Evolutionary conservation across 2,113 vertebrate species (phyloP).

Genomic region (human (Homo sapiens)): DNA sequence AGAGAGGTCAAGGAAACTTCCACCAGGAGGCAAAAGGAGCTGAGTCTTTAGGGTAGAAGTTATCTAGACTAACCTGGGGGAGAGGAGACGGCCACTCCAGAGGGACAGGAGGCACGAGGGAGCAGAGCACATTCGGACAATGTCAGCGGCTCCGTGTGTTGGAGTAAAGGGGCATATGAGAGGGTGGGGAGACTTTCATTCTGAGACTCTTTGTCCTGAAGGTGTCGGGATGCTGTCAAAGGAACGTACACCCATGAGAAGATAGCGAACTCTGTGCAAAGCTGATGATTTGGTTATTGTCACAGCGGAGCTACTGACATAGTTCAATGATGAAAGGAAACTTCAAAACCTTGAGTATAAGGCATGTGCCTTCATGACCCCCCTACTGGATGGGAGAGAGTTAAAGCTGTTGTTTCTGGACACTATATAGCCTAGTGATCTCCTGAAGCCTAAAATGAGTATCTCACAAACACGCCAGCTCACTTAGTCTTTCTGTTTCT

Average conservation of each 20-base stretch:
- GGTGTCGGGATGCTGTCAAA: not conserved
- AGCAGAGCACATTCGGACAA: not conserved
- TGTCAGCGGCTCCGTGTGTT: fast-evolving
- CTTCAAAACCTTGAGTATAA: not conserved
- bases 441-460: not conserved
- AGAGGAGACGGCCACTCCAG: not conserved
- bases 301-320: not conserved
- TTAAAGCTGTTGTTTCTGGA: not conserved
- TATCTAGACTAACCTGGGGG: fast-evolving
- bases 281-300: not conserved
- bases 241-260: not conserved
- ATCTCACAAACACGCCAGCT: not conserved
- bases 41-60: not conserved
- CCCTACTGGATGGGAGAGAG: not conserved
- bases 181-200: not conserved
- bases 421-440: fast-evolving
- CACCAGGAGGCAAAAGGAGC: not conserved
- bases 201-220: not conserved
- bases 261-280: not conserved
- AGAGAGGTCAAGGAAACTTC: not conserved
- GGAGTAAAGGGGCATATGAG: not conserved
- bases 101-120: not conserved
- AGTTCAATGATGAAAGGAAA: not conserved
- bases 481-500: not conserved
- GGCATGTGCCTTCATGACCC: not conserved